Conservation (phyloP, 2,888 invertebrate genomes). For the Tryphoninae sp. region DNA sequence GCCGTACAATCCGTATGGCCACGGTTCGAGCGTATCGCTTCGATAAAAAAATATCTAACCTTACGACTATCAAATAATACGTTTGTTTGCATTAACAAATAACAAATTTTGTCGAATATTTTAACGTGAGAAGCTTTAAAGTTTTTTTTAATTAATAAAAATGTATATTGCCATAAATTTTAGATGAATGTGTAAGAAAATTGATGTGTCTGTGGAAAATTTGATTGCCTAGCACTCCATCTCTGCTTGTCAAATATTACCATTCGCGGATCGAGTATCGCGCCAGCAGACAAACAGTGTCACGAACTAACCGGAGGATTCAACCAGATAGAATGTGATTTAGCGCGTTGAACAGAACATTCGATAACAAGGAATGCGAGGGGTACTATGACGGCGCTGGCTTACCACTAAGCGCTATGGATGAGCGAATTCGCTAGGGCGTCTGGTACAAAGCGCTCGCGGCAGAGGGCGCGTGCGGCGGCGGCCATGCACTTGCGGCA, state of each 20-base stretch:
- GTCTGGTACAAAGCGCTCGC: conserved; percentile 37
- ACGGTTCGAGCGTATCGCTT: no score
- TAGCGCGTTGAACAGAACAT: conserved; percentile 23
- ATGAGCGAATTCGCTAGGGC: conserved; percentile 40
- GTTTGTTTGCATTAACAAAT: no score
- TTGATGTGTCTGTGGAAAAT: no score
- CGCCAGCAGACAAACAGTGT: background rate
- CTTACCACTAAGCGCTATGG: conserved; percentile 43
- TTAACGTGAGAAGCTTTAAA: no score
- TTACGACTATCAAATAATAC: no score
- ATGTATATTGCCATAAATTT: no score
- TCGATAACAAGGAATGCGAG: conserved; percentile 33
- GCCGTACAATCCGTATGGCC: no score
- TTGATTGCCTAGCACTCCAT: no score
- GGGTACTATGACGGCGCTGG: background rate
- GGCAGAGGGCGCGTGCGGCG: background rate
- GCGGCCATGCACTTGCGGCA: background rate
- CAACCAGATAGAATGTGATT: conserved; percentile 49
- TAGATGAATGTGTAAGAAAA: no score
- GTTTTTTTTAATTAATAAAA: no score
- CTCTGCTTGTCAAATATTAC: background rate
- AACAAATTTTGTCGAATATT: no score
- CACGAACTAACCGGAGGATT: conserved; percentile 33
- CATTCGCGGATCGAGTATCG: conserved; percentile 37
- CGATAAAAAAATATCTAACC: no score